Percentiles rank a stretch among this genome's conserved stretches.
Evolutionary conservation across 2,113 vertebrate genomes (phyloP).

Genomic region (Pangasianodon gigas): DNA sequence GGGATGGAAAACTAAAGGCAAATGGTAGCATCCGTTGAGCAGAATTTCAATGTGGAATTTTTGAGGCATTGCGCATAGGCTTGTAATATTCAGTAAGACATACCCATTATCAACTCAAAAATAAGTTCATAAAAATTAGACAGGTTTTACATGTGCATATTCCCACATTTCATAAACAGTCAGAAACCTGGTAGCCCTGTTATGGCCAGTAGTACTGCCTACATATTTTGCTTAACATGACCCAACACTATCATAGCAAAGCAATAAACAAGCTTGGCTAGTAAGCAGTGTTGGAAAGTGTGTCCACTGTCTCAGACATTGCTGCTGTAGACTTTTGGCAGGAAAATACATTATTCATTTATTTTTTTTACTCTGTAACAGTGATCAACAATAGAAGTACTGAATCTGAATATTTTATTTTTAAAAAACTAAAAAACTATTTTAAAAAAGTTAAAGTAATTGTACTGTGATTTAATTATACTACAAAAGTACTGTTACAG

Average conservation of each 20-base stretch:
- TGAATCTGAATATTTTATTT: background rate
- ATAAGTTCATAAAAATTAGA: background rate
- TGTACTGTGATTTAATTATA: background rate
- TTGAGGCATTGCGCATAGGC: conserved; percentile 17
- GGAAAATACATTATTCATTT: background rate
- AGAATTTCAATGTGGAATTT: conserved; percentile 43
- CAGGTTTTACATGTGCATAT: background rate
- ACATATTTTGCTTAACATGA: background rate
- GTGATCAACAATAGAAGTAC: background rate
- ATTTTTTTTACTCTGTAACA: background rate
- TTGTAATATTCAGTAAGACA: background rate
- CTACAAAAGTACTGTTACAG: background rate
- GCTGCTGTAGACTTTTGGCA: background rate
- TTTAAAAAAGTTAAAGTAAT: background rate
- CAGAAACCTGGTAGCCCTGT: background rate
- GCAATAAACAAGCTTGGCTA: background rate
- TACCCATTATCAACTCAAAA: background rate
- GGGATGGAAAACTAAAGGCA: conserved; percentile 45
- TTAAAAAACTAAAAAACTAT: too few relatives aligned
- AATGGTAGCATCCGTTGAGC: conserved; percentile 32
- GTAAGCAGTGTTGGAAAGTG: background rate
- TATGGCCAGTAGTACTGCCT: background rate
- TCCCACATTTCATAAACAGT: background rate
- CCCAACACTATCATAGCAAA: background rate
- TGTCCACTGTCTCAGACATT: background rate